Percentiles rank a stretch among this genome's conserved stretches.
Conservation (phyloP, 2,113 vertebrate genomes). For the Serilophus lunatus region DNA sequence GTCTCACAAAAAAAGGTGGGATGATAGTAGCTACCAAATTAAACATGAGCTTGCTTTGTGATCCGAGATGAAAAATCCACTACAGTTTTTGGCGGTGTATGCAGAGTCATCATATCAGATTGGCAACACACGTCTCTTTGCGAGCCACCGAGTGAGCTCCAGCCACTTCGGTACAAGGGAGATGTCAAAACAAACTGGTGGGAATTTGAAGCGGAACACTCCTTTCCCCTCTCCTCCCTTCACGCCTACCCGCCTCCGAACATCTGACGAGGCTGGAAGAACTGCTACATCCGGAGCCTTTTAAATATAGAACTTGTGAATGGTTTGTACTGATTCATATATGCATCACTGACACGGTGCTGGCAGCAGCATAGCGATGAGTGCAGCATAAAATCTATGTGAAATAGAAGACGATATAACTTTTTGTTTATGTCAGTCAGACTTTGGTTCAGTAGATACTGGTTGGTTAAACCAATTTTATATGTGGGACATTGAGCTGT, state of each 20-base stretch:
- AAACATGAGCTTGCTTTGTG: conserved; percentile 69
- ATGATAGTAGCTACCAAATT: conserved; percentile 69
- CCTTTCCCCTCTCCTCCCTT: conserved; percentile 58
- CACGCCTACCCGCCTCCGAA: conserved; percentile 61
- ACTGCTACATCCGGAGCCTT: conserved; percentile 65
- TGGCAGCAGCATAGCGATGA: conserved; percentile 52
- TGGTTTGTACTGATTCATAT: conserved; percentile 68
- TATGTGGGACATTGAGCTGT: neutral
- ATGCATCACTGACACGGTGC: conserved; percentile 66
- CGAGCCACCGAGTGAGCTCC: conserved; percentile 60
- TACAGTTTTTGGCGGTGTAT: conserved; percentile 63
- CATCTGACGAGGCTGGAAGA: conserved; percentile 66
- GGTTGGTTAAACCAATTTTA: neutral
- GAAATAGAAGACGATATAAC: conserved; percentile 35
- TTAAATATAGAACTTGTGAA: conserved; percentile 69
- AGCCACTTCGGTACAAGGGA: conserved; percentile 65
- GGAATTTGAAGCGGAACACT: conserved; percentile 65
- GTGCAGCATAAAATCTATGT: conserved; percentile 58
- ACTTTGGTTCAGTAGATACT: neutral
- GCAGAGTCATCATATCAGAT: conserved; percentile 67
- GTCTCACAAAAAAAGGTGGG: conserved; percentile 51
- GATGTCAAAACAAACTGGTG: conserved; percentile 67
- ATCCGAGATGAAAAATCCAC: conserved; percentile 63
- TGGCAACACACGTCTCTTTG: conserved; percentile 54
- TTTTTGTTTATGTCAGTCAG: conserved; percentile 63